Conservation (phyloP, 2,888 invertebrate species). For the Ectobius pallidus region DNA sequence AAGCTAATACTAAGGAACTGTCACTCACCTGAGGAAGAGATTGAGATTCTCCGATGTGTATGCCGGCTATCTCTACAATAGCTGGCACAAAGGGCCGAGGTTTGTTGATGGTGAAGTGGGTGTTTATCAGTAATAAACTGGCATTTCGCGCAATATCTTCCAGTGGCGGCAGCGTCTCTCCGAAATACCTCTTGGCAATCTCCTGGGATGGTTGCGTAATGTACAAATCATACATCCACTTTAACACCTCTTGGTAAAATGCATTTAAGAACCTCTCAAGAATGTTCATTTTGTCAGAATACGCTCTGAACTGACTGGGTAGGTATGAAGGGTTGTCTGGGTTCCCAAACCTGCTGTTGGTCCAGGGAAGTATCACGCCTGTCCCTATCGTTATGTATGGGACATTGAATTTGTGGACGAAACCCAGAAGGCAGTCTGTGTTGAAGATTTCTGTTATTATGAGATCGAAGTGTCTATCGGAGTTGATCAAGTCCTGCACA, state of each 20-base stretch:
- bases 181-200: conserved; percentile 39
- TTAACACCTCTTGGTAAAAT: conserved; percentile 42
- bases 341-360: conserved; percentile 62
- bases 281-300: conserved; percentile 31
- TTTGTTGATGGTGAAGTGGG: conserved; percentile 66
- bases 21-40: conserved; percentile 47
- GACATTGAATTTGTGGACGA: conserved; percentile 66
- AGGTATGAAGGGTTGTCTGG: conserved; percentile 65
- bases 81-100: conserved; percentile 46
- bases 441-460: conserved; percentile 74
- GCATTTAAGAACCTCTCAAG: conserved; percentile 32
- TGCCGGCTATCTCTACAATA: conserved; percentile 38
- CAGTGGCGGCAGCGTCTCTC: conserved; percentile 56
- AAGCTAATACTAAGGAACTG: too few species aligned
- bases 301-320: conserved; percentile 55
- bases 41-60: conserved; percentile 34
- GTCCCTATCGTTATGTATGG: conserved; percentile 62
- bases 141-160: conserved; percentile 61
- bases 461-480: too few species aligned
- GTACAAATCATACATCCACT: conserved; percentile 49
- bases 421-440: conserved; percentile 70
- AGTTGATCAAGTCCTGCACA: too few species aligned
- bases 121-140: conserved; percentile 64
- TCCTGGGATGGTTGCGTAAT: conserved; percentile 22
- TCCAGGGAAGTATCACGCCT: conserved; percentile 67